Conservation (phyloP, 2,113 vertebrate genomes). For the Alexandromys fortis region DNA sequence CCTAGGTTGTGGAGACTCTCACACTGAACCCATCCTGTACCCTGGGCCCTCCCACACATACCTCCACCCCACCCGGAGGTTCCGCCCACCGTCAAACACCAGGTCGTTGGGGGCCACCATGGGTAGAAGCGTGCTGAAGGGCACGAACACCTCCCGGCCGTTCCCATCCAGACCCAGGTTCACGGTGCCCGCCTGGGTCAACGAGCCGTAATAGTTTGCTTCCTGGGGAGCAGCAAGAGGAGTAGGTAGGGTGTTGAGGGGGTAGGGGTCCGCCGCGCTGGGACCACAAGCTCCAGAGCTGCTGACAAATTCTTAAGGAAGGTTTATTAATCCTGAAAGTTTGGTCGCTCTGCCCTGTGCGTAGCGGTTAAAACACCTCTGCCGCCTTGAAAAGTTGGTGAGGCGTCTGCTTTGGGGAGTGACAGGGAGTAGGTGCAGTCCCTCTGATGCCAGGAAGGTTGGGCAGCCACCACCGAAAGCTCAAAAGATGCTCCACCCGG, state of each 20-base stretch:
- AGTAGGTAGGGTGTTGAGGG: not conserved
- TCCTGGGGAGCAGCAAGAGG: slow-evolving; percentile 82
- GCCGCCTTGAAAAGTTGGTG: slow-evolving; percentile 35
- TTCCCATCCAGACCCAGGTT: slow-evolving; percentile 90
- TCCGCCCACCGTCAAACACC: slow-evolving; percentile 92
- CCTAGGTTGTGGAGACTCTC: slow-evolving; percentile 82
- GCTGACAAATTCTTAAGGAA: not conserved
- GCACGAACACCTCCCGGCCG: slow-evolving; percentile 90
- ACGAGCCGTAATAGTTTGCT: slow-evolving; percentile 96
- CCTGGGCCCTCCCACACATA: not conserved
- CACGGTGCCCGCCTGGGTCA: slow-evolving; percentile 94
- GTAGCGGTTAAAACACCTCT: not conserved
- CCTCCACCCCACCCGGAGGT: not conserved
- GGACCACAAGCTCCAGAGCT: fast-evolving
- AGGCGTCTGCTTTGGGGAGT: slow-evolving; percentile 78
- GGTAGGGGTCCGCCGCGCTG: no score
- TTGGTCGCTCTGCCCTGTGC: no score
- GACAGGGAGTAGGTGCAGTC: slow-evolving; percentile 72
- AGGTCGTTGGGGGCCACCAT: slow-evolving; percentile 96
- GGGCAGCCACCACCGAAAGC: slow-evolving; percentile 78
- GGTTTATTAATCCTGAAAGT: no score
- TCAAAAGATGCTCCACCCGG: slow-evolving; percentile 78
- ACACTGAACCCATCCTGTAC: not conserved
- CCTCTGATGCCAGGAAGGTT: slow-evolving; percentile 78
- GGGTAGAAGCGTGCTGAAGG: slow-evolving; percentile 93